Evolutionary conservation across 2,113 vertebrate species (phyloP).

Genomic region (Paradisaea rubra): DNA sequence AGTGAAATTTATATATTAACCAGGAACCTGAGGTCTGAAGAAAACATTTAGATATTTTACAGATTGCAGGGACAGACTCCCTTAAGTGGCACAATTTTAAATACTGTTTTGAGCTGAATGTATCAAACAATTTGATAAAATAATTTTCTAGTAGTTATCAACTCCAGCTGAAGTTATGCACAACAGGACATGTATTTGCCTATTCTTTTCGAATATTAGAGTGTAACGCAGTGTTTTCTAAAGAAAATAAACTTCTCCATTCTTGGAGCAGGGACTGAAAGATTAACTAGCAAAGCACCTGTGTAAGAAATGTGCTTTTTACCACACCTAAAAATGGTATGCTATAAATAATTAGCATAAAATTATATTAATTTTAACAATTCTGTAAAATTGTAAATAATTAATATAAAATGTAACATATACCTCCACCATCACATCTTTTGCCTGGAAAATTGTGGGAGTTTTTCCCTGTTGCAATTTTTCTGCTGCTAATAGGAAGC

Average conservation of each 20-base stretch:
- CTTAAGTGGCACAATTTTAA: not conserved
- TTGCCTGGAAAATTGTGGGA: not conserved
- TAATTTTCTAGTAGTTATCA: not conserved
- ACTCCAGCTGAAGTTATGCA: not conserved
- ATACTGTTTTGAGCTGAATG: not conserved
- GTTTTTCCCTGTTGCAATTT: not conserved
- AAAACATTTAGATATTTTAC: not conserved
- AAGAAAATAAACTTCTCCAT: not conserved
- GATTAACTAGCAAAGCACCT: not conserved
- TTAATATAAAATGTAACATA: not conserved
- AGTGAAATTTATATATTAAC: not conserved
- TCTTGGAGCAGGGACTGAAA: not conserved
- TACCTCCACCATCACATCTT: not conserved
- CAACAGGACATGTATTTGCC: not conserved
- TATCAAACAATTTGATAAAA: not conserved
- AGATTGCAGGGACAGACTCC: not conserved
- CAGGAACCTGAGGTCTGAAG: not conserved
- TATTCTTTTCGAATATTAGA: not conserved
- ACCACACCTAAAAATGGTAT: not conserved
- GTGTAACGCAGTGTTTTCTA: not conserved
- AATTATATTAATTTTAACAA: not conserved
- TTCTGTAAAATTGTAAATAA: not conserved
- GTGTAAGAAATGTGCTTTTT: not conserved
- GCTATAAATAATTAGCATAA: not conserved
- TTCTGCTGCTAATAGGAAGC: not conserved